These are phyloP conservation scores for Xiphophorus couchianus DNA, from an alignment of 2,113 vertebrate species.

Conservation along the genomic window DNA sequence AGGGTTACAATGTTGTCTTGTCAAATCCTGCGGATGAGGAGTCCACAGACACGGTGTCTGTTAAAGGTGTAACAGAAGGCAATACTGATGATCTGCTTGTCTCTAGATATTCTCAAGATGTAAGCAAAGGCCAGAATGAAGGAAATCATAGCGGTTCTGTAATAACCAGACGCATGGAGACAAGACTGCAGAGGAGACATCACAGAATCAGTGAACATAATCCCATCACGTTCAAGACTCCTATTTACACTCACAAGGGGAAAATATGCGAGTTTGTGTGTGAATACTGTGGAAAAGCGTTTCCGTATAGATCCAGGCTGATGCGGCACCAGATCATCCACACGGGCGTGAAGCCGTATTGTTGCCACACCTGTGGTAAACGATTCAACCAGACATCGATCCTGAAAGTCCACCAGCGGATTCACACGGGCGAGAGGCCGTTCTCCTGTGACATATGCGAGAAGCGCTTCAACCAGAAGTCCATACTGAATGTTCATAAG, in stretches of 20 bases:
- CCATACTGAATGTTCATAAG: conserved; percentile 26
- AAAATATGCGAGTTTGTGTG: conserved; percentile 25
- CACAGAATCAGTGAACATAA: neutral
- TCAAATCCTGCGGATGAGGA: conserved; percentile 3
- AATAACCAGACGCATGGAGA: neutral
- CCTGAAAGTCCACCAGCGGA: conserved; percentile 31
- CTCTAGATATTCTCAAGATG: neutral
- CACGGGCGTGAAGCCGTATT: conserved; percentile 29
- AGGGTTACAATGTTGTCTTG: neutral
- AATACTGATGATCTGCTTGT: conserved; percentile 7
- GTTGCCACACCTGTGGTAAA: conserved; percentile 28
- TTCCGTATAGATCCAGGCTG: conserved; percentile 21
- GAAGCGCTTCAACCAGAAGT: conserved; percentile 24
- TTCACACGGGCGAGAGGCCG: conserved; percentile 31
- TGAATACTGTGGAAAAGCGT: conserved; percentile 34
- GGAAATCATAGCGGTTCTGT: neutral
- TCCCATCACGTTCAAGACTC: neutral
- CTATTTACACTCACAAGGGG: conserved; percentile 12
- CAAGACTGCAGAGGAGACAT: neutral
- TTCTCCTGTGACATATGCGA: conserved; percentile 21
- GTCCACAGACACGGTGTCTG: neutral
- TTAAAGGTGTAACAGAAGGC: neutral
- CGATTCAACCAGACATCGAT: conserved; percentile 30
- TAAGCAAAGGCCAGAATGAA: conserved; percentile 11
- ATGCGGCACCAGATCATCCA: conserved; percentile 28